Base-by-base conservation (phyloP, 1,140 invertebrate genomes). In the Aethina tumida region DNA sequence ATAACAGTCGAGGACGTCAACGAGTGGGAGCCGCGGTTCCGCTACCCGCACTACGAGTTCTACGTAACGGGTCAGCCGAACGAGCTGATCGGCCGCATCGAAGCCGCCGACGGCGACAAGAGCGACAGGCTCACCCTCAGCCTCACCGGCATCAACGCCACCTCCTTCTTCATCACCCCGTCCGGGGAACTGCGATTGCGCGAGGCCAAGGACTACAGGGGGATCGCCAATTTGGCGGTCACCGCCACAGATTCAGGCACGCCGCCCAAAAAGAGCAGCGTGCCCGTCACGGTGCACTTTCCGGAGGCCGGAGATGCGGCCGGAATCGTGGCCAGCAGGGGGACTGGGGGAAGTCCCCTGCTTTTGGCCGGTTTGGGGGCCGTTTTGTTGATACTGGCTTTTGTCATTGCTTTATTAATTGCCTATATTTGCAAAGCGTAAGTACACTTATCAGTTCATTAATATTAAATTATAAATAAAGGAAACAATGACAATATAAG, bases 1-100 rank as follows among this genome's bases (percentile, higher is more conserved):
- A 69, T 95, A 5, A 77, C 79, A 0, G 80, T 95, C 2, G 65
- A 86, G 47, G 84, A 93, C 60, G 82, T 91, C 0, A 95, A 95
- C 57, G 89, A 94, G 58, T 90, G 85, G 85, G 87, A 91, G 61
- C 90, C 90, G 1, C 69, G 85, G 19, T 93, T 95, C 65, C 72
- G 83, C 1, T 81, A 85, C 61, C 75, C 83, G 0, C 79, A 86
- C 55, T 94, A 92, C 55, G 84, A 89, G 65, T 93, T 88, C 59
- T 76, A 73, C 53, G 74, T 75, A 40, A 70, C 63, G 32, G 71
- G 64, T 40, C 59, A 45, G 38, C 64, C 47, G 39, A 67, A 68
- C 58, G 58, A 64, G 43, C 49, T 55, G 41, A 64, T 81, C 18
- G 86, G 84, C 15, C 70, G 68, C 47, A 68, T 89, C 14, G 77